Percentiles rank a stretch among this genome's conserved stretches.
Conservation (phyloP, 2,797 vertebrate species). For the Hydrocynus forskahlii region DNA sequence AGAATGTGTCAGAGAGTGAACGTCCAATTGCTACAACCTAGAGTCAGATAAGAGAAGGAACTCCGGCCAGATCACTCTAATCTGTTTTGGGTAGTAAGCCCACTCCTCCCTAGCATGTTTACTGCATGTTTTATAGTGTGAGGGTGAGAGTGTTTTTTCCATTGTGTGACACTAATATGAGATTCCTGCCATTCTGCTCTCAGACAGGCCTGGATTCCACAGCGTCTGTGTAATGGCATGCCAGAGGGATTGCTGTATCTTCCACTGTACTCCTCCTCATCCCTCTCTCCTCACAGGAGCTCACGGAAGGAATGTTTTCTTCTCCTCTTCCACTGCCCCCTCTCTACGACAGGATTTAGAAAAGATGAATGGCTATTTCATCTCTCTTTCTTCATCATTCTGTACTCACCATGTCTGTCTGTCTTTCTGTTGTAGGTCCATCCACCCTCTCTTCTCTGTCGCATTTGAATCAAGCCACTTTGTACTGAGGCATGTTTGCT, state of each 20-base stretch:
- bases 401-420: not conserved
- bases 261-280: constrained; percentile 62
- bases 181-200: constrained; percentile 70
- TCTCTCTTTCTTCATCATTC: constrained; percentile 10
- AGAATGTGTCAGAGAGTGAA: not conserved
- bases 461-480: not conserved
- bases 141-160: constrained; percentile 36
- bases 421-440: constrained; percentile 18
- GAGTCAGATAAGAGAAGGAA: constrained; percentile 1
- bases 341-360: constrained; percentile 30
- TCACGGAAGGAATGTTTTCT: constrained; percentile 45
- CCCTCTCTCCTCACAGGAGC: constrained; percentile 30
- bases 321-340: not conserved
- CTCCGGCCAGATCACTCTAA: not conserved
- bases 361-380: constrained; percentile 42
- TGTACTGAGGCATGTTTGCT: not conserved
- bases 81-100: constrained; percentile 26
- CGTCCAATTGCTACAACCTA: not conserved
- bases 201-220: constrained; percentile 65
- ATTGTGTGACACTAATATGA: constrained; percentile 56
- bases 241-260: constrained; percentile 66
- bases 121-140: constrained; percentile 55
- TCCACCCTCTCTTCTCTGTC: not conserved
- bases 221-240: constrained; percentile 60
- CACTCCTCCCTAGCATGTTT: constrained; percentile 42